Base-by-base conservation (phyloP, 1,140 invertebrate genomes). In the Potamilus streckersoni region DNA sequence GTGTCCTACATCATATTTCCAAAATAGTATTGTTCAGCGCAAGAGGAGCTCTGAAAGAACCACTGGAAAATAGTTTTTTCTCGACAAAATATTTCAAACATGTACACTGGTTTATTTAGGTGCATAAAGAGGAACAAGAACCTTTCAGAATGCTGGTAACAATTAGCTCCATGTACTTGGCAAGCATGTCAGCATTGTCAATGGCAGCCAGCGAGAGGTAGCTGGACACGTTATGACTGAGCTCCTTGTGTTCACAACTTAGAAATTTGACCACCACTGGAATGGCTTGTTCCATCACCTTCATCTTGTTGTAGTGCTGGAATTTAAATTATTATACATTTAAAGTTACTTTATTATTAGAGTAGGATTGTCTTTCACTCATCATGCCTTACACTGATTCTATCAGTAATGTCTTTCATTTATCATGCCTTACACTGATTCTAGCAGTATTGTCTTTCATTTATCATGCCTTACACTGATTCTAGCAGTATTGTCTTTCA, bases 151-250 rank as follows among this genome's bases (percentile, higher is more conserved):
- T 95, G 75, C 95, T 96, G 85, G 95, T 94, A 89, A 98, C 95
- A 63, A 98, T 96, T 8, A 95, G 94, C 76, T 96, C 93, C 71
- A 96, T 94, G 90, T 97, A 95, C 68, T 94, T 92, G 75, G 95
- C 95, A 20, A 98, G 89, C 76, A 97, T 89, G 76, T 94, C 93
- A 38, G 96, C 94, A 90, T 97, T 95, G 85, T 97, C 95, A 68
- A 97, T 96, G 66, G 96, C 96, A n/a, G 96, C 96, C 73, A 98
- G 90, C 1, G 95, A 96, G 19, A 98, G 90, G 90, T 98, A 98
- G 69, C 95, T 95, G 67, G 96, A 95, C 90, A 97, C 94, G 89
- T 96, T 97, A 61, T 95, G 90, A 1, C 95, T 95, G 64, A 98
- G 91, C 88, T 98, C 96, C 79, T 93, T 92, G 87, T 97, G 97